Evolutionary conservation across 2,888 invertebrate genomes (phyloP).

Genomic region (Axea sp.): DNA sequence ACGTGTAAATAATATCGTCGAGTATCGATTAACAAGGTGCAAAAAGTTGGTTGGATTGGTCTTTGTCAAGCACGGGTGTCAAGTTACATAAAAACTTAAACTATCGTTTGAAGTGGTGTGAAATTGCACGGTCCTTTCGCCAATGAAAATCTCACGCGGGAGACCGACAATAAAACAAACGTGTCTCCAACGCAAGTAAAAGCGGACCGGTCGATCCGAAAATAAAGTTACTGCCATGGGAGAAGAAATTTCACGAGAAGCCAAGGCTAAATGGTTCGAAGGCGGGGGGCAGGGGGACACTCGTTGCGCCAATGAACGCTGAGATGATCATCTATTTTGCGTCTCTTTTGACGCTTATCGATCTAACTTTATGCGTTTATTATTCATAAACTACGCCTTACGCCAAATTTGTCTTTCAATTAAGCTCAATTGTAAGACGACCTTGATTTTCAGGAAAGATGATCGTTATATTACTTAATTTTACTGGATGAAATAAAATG

Average conservation of each 20-base stretch:
- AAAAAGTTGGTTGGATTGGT: conserved; percentile 10
- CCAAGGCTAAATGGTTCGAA: conserved; percentile 48
- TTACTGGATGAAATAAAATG: no score
- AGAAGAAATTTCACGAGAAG: conserved; percentile 59
- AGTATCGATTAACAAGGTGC: neutral
- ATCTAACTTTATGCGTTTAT: conserved; percentile 17
- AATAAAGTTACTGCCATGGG: conserved; percentile 58
- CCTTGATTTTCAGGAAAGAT: no score
- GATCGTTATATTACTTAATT: no score
- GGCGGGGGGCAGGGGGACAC: conserved; percentile 8
- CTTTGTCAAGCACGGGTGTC: conserved; percentile 21
- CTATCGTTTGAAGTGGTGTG: conserved; percentile 47
- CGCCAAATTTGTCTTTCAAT: neutral
- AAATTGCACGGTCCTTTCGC: conserved; percentile 52
- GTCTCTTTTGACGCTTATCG: conserved; percentile 52
- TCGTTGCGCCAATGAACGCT: conserved; percentile 51
- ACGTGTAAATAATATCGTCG: neutral
- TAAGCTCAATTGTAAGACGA: no score
- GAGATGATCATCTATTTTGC: conserved; percentile 47
- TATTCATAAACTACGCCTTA: conserved; percentile 4
- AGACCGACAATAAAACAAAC: conserved; percentile 58
- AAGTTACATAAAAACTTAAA: conserved; percentile 48
- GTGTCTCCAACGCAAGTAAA: conserved; percentile 51
- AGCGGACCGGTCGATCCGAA: conserved; percentile 58
- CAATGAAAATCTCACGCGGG: conserved; percentile 59